Evolutionary conservation across 1,140 invertebrate species (phyloP).

Genomic region (Leptopilina clavipes): DNA sequence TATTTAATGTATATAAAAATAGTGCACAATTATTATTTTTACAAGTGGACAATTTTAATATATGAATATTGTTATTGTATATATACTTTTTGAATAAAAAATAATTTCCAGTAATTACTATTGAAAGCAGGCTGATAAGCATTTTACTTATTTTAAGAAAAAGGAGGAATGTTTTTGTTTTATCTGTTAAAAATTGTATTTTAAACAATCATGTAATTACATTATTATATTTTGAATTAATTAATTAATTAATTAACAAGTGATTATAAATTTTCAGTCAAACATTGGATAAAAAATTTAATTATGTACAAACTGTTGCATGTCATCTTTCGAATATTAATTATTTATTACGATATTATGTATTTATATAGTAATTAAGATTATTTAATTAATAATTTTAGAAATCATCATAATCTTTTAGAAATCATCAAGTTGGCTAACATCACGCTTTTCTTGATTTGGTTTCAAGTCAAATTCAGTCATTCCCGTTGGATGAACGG

Average conservation of each 20-base stretch:
- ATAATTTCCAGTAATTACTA: constrained; percentile 3
- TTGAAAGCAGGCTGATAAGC: background rate
- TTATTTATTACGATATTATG: too few species aligned
- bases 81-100: constrained; percentile 17
- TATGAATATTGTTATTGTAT: constrained; percentile 6
- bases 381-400: constrained; percentile 45
- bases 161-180: too few species aligned
- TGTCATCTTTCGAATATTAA: too few species aligned
- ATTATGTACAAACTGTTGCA: too few species aligned
- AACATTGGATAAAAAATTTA: too few species aligned
- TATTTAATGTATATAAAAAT: constrained; percentile 24
- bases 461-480: constrained; percentile 63
- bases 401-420: constrained; percentile 73
- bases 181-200: too few species aligned
- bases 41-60: constrained; percentile 4
- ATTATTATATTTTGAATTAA: too few species aligned
- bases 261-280: too few species aligned
- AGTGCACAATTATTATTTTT: constrained; percentile 17
- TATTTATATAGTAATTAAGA: too few species aligned
- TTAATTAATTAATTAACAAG: too few species aligned
- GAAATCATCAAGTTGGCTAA: constrained; percentile 68
- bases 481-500: constrained; percentile 56
- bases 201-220: too few species aligned
- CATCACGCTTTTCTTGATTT: constrained; percentile 63
- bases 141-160: background rate